A percentile compares a stretch with the other conserved stretches of the same genome.
These are phyloP conservation scores for Phalacrocorax aristotelis DNA, from an alignment of 2,113 vertebrate genomes.

Conservation along the genomic window DNA sequence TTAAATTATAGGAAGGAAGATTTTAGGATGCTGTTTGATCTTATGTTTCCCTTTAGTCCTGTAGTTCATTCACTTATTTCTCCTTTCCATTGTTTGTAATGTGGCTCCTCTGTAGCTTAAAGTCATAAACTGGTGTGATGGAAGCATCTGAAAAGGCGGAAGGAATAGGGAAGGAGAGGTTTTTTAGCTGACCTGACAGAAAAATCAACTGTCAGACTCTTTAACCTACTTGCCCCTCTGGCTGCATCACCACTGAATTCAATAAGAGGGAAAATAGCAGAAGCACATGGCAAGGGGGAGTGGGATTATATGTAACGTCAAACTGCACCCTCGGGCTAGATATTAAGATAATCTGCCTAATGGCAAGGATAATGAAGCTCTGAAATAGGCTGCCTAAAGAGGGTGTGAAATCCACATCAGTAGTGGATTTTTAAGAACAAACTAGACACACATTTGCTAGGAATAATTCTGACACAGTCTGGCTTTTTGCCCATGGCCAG, in stretches of 20 bases:
- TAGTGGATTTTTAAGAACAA: background rate
- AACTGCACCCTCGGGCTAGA: background rate
- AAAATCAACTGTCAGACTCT: no score
- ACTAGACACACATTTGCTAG: background rate
- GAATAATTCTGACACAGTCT: background rate
- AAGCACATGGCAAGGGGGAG: background rate
- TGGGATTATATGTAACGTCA: background rate
- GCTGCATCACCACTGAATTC: background rate
- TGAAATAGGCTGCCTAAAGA: slow-evolving; percentile 4
- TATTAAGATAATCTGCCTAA: slow-evolving; percentile 21
- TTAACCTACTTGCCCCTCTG: background rate
- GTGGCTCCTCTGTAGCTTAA: background rate
- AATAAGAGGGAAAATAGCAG: background rate
- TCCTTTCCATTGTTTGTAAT: background rate
- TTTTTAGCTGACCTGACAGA: no score
- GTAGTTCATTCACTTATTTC: background rate
- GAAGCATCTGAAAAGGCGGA: background rate
- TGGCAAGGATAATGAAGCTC: background rate
- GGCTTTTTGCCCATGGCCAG: background rate
- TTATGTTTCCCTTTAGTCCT: background rate
- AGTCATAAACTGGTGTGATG: background rate
- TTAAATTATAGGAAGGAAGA: background rate
- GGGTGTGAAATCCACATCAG: background rate
- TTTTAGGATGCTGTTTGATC: background rate
- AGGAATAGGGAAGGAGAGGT: background rate